Evolutionary conservation across 2,113 vertebrate species (phyloP), one percentile per base, ranked within the genome.

Genomic region (Acrocephalus arundinaceus): DNA sequence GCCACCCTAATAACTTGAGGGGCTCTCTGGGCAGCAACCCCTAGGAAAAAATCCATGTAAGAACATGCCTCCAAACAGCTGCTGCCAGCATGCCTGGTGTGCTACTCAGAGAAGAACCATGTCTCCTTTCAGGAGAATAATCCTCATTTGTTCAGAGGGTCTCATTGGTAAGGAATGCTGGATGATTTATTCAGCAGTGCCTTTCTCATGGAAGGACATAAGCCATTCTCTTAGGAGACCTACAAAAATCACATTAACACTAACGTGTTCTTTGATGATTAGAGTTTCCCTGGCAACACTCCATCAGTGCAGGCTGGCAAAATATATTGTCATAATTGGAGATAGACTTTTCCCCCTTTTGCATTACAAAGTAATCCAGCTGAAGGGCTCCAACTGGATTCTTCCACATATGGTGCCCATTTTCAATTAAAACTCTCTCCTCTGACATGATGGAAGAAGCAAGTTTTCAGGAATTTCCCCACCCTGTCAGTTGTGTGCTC

Each of bases 221-320:
- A 94, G 43, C 78, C 55, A 33, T 92, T 73, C 87, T 81, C 82
- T 87, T 63, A 85, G 75, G 87, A 95, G 71, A 90, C 55, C 67
- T 74, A 85, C 80, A 62, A 74, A 87, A 78, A 72, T 73, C 74
- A 66, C 90, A 80, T 85, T 89, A 85, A 89, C 74, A 51, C 81
- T 87, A 90, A 49, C 48, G 3, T 35, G 45, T 82, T 93, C 84
- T 96, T 85, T 83, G 87, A 79, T 83, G 87, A 96, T 95, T 89
- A 80, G 93, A 87, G 75, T 85, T 93, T 90, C 75, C 85, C 75
- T 96, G 90, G 91, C 87, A 95, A 88, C 22, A 22, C 41, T 85
- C 75, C 75, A 74, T 55, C 75, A 77, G 55, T 10, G 21, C 72
- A 80, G 78, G 24, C 78, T 73, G 78, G 39, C 46, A 91, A 91